These are phyloP conservation scores for Troglohyphantes excavatus DNA, from an alignment of 2,888 invertebrate species.

Conservation along the genomic window DNA sequence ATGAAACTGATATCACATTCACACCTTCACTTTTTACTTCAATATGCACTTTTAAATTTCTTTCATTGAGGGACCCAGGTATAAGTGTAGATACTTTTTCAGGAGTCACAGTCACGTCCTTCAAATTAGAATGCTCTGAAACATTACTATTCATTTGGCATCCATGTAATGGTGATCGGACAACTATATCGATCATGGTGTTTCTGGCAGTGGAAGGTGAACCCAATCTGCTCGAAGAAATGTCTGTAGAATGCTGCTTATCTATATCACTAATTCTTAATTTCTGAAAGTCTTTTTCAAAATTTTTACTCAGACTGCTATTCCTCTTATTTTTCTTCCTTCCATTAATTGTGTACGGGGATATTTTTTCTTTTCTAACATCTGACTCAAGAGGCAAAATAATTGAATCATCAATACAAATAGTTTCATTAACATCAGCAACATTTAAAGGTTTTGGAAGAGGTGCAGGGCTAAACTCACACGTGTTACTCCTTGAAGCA, in stretches of 20 bases:
- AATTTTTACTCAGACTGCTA: not conserved
- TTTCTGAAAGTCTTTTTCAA: constrained; percentile 7
- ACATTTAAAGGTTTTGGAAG: not conserved
- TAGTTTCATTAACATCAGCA: not conserved
- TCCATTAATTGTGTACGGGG: not conserved
- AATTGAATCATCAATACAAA: constrained; percentile 42
- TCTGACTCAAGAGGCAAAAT: not conserved
- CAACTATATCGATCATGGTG: not conserved
- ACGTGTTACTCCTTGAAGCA: not conserved
- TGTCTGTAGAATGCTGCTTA: not conserved
- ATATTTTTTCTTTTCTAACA: not conserved
- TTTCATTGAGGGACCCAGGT: not conserved
- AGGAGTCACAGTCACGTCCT: not conserved
- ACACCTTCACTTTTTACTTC: constrained; percentile 33
- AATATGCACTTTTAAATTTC: constrained; percentile 51
- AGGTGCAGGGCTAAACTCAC: not conserved
- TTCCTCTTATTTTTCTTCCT: not conserved
- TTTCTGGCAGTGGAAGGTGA: not conserved
- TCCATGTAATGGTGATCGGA: not conserved
- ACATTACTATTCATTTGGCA: not conserved
- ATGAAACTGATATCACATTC: constrained; percentile 33
- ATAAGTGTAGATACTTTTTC: not conserved
- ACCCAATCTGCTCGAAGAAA: not conserved
- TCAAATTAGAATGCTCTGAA: not conserved
- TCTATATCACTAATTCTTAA: not conserved